Evolutionary conservation across 2,113 vertebrate genomes (phyloP).

Genomic region (Progne subis): DNA sequence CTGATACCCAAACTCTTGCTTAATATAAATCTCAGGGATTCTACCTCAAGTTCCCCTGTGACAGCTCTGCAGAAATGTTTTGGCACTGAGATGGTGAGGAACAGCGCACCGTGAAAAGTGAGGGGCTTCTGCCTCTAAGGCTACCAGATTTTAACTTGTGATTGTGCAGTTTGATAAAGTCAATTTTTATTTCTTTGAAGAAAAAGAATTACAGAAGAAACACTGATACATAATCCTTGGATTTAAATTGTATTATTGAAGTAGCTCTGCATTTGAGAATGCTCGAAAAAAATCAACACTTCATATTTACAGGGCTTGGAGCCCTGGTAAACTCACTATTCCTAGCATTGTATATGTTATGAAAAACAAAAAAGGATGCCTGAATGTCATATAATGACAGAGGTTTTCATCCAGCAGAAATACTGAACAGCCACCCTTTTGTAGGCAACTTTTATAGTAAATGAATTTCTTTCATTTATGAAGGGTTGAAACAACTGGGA

Average conservation of each 20-base stretch:
- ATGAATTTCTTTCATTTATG: neutral
- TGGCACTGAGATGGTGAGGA: neutral
- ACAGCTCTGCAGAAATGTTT: neutral
- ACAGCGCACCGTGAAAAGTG: neutral
- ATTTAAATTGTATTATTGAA: constrained; percentile 14
- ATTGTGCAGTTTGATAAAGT: neutral
- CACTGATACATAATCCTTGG: neutral
- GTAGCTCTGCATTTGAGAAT: constrained; percentile 39
- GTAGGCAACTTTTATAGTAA: neutral
- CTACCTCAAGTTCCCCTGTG: neutral
- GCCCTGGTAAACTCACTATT: neutral
- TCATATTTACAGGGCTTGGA: constrained; percentile 10
- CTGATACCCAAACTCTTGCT: neutral
- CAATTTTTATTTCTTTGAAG: constrained; percentile 14
- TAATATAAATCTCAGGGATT: neutral
- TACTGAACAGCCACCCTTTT: neutral
- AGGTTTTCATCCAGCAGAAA: neutral
- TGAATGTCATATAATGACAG: neutral
- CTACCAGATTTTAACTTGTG: neutral
- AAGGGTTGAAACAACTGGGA: neutral
- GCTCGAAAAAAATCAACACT: constrained; percentile 22
- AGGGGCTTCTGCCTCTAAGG: neutral
- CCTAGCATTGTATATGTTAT: neutral
- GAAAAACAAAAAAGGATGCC: neutral
- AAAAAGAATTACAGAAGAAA: neutral